phyloP scores from a whole-genome alignment of 2,113 vertebrate species.

The Hydropotes inermis region DNA sequence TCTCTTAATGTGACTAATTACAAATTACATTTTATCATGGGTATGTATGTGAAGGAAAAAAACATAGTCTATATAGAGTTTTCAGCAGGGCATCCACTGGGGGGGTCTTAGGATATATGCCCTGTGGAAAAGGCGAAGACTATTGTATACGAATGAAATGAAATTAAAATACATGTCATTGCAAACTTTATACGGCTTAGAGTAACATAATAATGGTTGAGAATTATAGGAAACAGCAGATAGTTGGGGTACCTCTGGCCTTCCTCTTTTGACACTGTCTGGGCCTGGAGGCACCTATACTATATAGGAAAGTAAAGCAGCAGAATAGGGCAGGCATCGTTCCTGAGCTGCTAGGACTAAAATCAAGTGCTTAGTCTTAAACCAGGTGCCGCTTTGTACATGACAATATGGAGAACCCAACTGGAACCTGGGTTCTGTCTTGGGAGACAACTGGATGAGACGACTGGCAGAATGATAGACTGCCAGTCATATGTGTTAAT shows the following conservation, averaged over 20 bases:
- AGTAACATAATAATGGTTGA: neutral
- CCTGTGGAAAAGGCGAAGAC: neutral
- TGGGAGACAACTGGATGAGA: too few relatives aligned
- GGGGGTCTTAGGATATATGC: neutral
- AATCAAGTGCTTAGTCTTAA: neutral
- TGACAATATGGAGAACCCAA: neutral
- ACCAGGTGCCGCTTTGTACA: neutral
- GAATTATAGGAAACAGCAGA: neutral
- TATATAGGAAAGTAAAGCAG: neutral
- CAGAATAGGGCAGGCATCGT: neutral
- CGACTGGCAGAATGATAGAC: neutral
- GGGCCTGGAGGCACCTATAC: neutral
- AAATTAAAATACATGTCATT: constrained; percentile 30
- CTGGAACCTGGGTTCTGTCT: neutral
- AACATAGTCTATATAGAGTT: neutral
- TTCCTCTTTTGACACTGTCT: neutral
- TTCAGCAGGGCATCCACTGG: neutral
- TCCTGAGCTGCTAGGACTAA: neutral
- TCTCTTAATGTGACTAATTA: neutral
- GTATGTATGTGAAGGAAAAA: neutral
- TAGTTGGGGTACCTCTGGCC: neutral
- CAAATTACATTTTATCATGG: neutral
- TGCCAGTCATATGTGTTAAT: neutral
- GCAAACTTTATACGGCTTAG: neutral
- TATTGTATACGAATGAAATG: neutral